Conservation (phyloP, 2,113 vertebrate species). For the Artemisiospiza belli region DNA sequence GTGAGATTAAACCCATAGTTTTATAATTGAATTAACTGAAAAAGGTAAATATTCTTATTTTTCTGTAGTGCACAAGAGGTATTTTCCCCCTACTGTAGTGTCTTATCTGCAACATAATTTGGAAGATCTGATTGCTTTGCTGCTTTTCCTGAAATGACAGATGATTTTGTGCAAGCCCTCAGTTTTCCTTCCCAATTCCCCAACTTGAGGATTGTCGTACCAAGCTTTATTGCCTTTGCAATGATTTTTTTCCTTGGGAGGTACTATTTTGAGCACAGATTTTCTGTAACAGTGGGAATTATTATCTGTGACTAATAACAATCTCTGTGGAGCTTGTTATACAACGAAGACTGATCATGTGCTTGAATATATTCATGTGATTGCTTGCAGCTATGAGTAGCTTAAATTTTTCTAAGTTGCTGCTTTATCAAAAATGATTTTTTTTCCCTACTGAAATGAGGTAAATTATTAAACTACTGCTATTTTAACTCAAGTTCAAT, state of each 20-base stretch:
- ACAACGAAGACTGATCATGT: neutral
- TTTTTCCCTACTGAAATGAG: neutral
- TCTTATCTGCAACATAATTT: neutral
- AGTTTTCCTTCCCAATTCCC: neutral
- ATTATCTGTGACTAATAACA: slow-evolving; percentile 45
- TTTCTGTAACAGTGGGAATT: slow-evolving; percentile 29
- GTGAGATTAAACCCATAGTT: neutral
- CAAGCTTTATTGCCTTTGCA: neutral
- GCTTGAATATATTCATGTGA: slow-evolving; percentile 6
- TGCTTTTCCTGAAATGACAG: neutral
- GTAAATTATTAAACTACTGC: neutral
- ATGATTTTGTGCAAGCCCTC: neutral
- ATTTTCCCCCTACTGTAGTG: neutral
- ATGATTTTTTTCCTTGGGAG: slow-evolving; percentile 1
- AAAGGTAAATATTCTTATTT: neutral
- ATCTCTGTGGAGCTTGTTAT: slow-evolving; percentile 30
- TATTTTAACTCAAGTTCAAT: neutral
- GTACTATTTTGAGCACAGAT: slow-evolving; percentile 5
- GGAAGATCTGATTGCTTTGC: neutral
- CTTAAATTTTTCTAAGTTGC: slow-evolving; percentile 2
- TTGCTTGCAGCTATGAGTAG: neutral
- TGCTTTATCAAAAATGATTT: neutral
- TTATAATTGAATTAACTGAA: neutral
- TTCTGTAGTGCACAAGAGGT: neutral
- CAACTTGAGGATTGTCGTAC: neutral